Percentiles rank a stretch among this genome's conserved stretches.
Conservation (phyloP, 2,113 vertebrate species). For the Pachypanchax playfairii region DNA sequence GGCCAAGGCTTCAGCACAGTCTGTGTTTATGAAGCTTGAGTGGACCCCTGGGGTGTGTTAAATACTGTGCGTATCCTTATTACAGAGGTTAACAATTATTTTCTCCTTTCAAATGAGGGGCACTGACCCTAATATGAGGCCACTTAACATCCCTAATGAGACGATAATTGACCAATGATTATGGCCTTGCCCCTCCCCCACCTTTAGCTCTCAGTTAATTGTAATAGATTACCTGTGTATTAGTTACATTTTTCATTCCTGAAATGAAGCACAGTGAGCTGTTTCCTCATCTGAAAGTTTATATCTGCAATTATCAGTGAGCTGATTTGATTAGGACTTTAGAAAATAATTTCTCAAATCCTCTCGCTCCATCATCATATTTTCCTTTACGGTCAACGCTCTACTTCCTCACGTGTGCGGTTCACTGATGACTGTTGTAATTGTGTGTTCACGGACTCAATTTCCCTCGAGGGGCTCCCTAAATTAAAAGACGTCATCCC, state of each 20-base stretch:
- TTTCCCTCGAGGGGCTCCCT: constrained; percentile 77
- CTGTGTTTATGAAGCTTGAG: constrained; percentile 8
- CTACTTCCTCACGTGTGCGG: constrained; percentile 62
- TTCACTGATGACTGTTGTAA: constrained; percentile 80
- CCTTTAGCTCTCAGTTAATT: constrained; percentile 61
- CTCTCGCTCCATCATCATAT: constrained; percentile 61
- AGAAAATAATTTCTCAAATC: constrained; percentile 70
- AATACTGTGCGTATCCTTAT: constrained; percentile 74
- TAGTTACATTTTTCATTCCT: constrained; percentile 76
- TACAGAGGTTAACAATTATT: constrained; percentile 81
- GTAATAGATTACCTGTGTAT: constrained; percentile 76
- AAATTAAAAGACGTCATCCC: constrained; percentile 83
- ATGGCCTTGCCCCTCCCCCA: constrained; percentile 46
- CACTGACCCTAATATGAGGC: constrained; percentile 86
- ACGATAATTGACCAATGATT: constrained; percentile 85
- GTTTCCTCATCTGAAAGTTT: constrained; percentile 6
- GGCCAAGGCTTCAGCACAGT: not conserved
- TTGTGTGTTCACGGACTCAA: constrained; percentile 75
- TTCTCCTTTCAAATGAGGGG: constrained; percentile 86
- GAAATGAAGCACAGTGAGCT: constrained; percentile 19
- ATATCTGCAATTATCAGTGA: constrained; percentile 43
- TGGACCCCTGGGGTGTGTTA: constrained; percentile 64
- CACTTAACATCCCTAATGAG: constrained; percentile 84
- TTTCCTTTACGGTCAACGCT: constrained; percentile 58
- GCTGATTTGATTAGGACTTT: constrained; percentile 30